A percentile compares a stretch with the other conserved stretches of the same genome.
Evolutionary conservation across 1,140 invertebrate genomes (phyloP).

Genomic region (Papilio dardanus): DNA sequence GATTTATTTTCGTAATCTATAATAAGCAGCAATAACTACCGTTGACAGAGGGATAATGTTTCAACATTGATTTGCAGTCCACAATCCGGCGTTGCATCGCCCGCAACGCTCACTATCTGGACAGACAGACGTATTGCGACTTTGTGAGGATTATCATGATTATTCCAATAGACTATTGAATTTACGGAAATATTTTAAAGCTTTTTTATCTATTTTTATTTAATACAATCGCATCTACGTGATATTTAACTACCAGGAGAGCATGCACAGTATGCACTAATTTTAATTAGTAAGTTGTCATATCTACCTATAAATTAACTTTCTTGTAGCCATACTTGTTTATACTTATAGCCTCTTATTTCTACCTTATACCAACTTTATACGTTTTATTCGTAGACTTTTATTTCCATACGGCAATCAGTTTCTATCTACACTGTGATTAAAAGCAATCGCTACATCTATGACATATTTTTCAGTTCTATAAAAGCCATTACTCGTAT

Average conservation of each 20-base stretch:
- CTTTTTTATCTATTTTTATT: not conserved
- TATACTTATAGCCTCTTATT: not conserved
- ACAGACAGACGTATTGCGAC: not conserved
- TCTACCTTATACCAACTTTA: no score
- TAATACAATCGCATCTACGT: not conserved
- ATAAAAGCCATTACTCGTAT: slow-evolving; percentile 14
- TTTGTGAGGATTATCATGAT: not conserved
- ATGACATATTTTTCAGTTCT: slow-evolving; percentile 17
- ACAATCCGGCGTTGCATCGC: not conserved
- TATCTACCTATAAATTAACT: no score
- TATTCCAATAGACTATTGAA: not conserved
- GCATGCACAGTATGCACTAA: no score
- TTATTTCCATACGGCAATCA: not conserved
- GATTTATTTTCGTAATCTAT: no score
- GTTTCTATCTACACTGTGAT: not conserved
- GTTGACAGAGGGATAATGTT: not conserved
- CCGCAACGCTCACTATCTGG: not conserved
- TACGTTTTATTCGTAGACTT: not conserved
- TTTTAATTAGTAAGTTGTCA: no score
- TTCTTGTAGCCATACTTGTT: no score
- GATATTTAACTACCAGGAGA: no score
- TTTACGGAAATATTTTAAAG: not conserved
- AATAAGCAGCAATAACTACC: not conserved
- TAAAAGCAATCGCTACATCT: slow-evolving; percentile 5
- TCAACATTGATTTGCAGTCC: not conserved